A percentile compares a stretch with the other conserved stretches of the same genome.
These are phyloP conservation scores for Apis laboriosa DNA, from an alignment of 1,140 invertebrate species.

Conservation along the genomic window DNA sequence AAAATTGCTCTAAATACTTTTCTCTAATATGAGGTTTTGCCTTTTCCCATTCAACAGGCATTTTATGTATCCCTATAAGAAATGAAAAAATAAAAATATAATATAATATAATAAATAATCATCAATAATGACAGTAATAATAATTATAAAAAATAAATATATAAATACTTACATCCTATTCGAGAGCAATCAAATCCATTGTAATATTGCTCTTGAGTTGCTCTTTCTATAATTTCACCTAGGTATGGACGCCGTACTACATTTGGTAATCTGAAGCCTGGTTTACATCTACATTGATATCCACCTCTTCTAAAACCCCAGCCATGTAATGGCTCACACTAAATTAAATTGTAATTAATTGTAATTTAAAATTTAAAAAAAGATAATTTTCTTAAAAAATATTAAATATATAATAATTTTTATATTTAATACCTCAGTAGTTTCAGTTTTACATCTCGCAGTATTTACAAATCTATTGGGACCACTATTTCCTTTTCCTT, in stretches of 20 bases:
- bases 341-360: conserved; percentile 15
- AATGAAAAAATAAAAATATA: conserved; percentile 34
- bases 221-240: conserved; percentile 96
- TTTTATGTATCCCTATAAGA: conserved; percentile 88
- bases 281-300: conserved; percentile 96
- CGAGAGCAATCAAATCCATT: conserved; percentile 95
- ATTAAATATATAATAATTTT: conserved; percentile 8
- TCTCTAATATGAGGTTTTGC: conserved; percentile 86
- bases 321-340: conserved; percentile 98
- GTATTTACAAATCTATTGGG: conserved; percentile 96
- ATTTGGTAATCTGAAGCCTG: conserved; percentile 93
- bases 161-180: conserved; percentile 91
- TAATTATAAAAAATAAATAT: conserved; percentile 56
- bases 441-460: conserved; percentile 94
- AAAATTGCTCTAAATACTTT: conserved; percentile 87
- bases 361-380: neutral
- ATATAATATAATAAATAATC: neutral
- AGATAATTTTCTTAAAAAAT: neutral
- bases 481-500: conserved; percentile 91
- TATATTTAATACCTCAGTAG: conserved; percentile 87
- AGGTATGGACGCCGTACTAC: conserved; percentile 93
- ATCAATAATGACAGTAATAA: neutral
- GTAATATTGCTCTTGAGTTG: conserved; percentile 94
- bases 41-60: conserved; percentile 89
- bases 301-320: conserved; percentile 97